These are phyloP conservation scores for Notarius quadriscutis DNA, from an alignment of 2,113 vertebrate genomes.

Conservation along the genomic window DNA sequence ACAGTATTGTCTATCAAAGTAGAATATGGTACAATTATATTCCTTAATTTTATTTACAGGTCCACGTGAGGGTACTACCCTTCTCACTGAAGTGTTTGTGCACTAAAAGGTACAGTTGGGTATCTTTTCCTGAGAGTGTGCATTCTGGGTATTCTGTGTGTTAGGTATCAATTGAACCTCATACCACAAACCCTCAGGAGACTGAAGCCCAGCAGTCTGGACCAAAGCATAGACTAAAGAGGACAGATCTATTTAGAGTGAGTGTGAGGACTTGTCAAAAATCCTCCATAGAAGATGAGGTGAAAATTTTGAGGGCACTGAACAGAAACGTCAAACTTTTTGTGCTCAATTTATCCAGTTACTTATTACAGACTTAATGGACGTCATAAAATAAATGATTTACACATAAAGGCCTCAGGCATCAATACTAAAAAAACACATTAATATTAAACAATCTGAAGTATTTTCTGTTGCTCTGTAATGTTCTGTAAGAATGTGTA, in stretches of 20 bases:
- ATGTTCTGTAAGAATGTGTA: background rate
- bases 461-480: background rate
- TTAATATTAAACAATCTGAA: background rate
- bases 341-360: background rate
- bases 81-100: background rate
- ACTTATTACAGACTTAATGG: background rate
- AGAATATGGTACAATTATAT: background rate
- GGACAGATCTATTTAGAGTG: constrained; percentile 24
- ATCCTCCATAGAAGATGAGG: background rate
- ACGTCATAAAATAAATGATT: background rate
- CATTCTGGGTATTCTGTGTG: background rate
- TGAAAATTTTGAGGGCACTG: background rate
- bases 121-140: background rate
- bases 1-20: background rate
- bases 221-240: constrained; percentile 5
- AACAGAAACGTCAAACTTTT: background rate
- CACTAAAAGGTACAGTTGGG: background rate
- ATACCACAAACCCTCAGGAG: background rate
- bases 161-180: background rate
- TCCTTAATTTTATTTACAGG: no score
- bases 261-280: background rate
- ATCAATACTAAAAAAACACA: background rate
- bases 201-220: background rate
- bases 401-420: background rate
- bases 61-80: background rate